These are phyloP conservation scores for Papilio protenor DNA, from an alignment of 2,888 invertebrate genomes.

Conservation along the genomic window DNA sequence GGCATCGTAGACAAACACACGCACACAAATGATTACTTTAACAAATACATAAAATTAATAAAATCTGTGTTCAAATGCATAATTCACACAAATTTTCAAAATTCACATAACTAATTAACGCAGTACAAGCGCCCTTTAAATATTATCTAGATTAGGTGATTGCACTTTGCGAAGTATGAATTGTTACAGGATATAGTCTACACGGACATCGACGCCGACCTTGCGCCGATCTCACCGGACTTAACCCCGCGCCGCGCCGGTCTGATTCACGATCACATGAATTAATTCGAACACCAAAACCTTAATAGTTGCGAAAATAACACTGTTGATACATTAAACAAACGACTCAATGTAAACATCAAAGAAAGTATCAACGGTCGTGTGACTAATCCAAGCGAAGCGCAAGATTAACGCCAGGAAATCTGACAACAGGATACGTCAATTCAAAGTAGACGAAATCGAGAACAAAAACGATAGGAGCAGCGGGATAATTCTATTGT, in stretches of 20 bases:
- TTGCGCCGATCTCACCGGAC: constrained; percentile 64
- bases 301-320: constrained; percentile 46
- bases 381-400: constrained; percentile 72
- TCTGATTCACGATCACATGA: constrained; percentile 60
- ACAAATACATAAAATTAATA: background rate
- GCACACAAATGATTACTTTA: background rate
- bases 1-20: background rate
- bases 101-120: background rate
- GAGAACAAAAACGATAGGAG: constrained; percentile 61
- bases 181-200: constrained; percentile 50
- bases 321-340: constrained; percentile 37
- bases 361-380: constrained; percentile 56
- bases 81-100: background rate
- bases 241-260: constrained; percentile 58
- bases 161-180: constrained; percentile 38
- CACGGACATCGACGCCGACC: constrained; percentile 61
- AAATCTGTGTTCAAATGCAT: background rate
- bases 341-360: constrained; percentile 47
- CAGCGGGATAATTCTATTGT: constrained; percentile 62
- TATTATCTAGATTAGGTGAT: constrained; percentile 18
- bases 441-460: constrained; percentile 77
- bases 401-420: constrained; percentile 75
- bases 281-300: constrained; percentile 48
- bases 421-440: constrained; percentile 81
- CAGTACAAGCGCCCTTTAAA: constrained; percentile 17